These are phyloP conservation scores for Drosophila borealis DNA, from an alignment of 2,888 invertebrate genomes.

Conservation along the genomic window DNA sequence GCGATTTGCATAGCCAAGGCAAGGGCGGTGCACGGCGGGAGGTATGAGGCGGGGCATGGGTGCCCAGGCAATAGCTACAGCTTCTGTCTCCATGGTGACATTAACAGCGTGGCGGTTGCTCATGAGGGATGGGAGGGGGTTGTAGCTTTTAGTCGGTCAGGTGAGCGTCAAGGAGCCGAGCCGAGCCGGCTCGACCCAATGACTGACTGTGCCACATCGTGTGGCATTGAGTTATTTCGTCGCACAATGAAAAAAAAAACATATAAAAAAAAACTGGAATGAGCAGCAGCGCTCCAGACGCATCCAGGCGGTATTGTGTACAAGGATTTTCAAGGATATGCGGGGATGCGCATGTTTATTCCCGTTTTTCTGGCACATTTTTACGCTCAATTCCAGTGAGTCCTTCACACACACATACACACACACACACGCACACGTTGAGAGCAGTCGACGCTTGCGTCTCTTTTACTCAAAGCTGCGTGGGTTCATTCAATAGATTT, in stretches of 20 bases:
- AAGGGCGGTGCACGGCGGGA: background rate
- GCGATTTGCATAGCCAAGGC: conserved; percentile 69
- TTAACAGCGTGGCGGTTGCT: conserved; percentile 50
- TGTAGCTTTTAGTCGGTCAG: conserved; percentile 56
- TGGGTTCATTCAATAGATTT: conserved; percentile 74
- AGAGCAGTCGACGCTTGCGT: conserved; percentile 25
- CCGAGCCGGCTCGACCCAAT: conserved; percentile 55
- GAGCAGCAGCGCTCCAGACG: conserved; percentile 48
- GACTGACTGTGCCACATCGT: conserved; percentile 49
- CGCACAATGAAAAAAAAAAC: conserved; percentile 45
- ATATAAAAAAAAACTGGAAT: conserved; percentile 60
- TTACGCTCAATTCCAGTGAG: conserved; percentile 70
- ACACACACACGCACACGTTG: conserved; percentile 10
- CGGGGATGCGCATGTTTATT: conserved; percentile 78
- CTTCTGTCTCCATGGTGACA: conserved; percentile 71
- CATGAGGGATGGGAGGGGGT: background rate
- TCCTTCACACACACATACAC: conserved; percentile 9
- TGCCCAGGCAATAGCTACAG: conserved; percentile 26
- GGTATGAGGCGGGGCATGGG: background rate
- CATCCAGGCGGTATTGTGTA: conserved; percentile 53
- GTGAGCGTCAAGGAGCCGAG: conserved; percentile 40
- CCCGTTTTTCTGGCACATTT: conserved; percentile 65
- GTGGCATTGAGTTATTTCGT: conserved; percentile 67
- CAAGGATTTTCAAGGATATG: conserved; percentile 69
- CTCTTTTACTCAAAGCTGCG: conserved; percentile 72